Percentiles rank a stretch among this genome's conserved stretches.
Conservation (phyloP, 2,797 vertebrate genomes). For the Sebastes itinus region DNA sequence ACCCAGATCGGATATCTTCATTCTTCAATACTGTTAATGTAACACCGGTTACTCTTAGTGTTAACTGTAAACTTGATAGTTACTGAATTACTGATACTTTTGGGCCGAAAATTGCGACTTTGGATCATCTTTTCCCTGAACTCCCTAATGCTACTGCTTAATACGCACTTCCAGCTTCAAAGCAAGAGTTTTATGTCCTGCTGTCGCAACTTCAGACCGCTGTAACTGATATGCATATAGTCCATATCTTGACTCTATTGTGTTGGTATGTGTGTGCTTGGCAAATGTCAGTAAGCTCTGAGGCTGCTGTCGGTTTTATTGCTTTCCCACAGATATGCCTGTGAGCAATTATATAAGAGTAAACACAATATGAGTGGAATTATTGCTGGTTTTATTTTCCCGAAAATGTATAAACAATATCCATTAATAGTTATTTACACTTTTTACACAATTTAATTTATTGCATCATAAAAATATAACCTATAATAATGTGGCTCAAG, state of each 20-base stretch:
- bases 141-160: background rate
- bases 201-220: background rate
- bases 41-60: background rate
- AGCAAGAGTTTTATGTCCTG: background rate
- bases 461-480: background rate
- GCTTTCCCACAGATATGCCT: constrained; percentile 16
- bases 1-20: background rate
- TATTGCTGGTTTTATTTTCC: background rate
- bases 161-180: background rate
- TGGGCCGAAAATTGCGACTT: background rate
- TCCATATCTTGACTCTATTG: background rate
- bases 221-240: constrained; percentile 1
- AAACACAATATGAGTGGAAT: background rate
- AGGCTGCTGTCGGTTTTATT: constrained; percentile 6
- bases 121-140: background rate
- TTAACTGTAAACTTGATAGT: background rate
- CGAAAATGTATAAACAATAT: background rate
- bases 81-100: background rate
- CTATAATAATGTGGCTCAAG: no score
- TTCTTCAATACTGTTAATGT: background rate
- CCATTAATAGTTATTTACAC: background rate
- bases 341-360: background rate
- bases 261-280: constrained; percentile 12
- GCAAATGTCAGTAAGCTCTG: background rate
- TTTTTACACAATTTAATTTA: no score